These are phyloP conservation scores for Corydoras sp. DNA, from an alignment of 2,113 vertebrate species.

Conservation along the genomic window DNA sequence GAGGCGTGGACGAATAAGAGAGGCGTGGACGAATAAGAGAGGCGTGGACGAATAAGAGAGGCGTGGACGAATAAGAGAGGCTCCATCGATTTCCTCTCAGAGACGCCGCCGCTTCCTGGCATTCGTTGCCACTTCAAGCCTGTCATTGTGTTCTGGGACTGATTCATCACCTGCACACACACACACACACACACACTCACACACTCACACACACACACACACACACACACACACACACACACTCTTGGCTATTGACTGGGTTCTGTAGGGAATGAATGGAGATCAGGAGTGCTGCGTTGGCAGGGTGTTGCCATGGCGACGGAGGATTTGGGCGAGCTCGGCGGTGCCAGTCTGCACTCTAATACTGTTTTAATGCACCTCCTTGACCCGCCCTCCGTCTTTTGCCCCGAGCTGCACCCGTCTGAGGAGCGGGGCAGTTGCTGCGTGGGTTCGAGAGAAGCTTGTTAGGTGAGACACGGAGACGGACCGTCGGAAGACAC, in stretches of 20 bases:
- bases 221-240: conserved; percentile 7
- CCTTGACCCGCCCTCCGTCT: not conserved
- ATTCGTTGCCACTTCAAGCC: conserved; percentile 24
- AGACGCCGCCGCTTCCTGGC: conserved; percentile 15
- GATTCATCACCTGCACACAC: conserved; percentile 13
- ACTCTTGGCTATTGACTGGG: conserved; percentile 16
- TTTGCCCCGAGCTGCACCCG: not conserved
- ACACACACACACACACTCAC: not conserved
- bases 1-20: too few relatives aligned
- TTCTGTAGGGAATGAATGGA: not conserved
- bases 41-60: too few relatives aligned
- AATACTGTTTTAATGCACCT: conserved; percentile 12
- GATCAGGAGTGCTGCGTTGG: conserved; percentile 16
- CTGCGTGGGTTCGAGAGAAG: too few relatives aligned
- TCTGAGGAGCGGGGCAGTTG: too few relatives aligned
- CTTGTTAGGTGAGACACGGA: too few relatives aligned
- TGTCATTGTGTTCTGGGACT: conserved; percentile 15
- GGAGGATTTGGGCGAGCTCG: conserved; percentile 1
- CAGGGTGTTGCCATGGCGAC: conserved; percentile 18
- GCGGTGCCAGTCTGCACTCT: conserved; percentile 12
- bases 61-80: too few relatives aligned
- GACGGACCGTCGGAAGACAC: too few relatives aligned
- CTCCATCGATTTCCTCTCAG: conserved; percentile 38
- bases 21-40: too few relatives aligned
- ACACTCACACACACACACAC: not conserved